These are phyloP conservation scores for Cerastis leucographa DNA, from an alignment of 2,888 invertebrate species.

Conservation along the genomic window DNA sequence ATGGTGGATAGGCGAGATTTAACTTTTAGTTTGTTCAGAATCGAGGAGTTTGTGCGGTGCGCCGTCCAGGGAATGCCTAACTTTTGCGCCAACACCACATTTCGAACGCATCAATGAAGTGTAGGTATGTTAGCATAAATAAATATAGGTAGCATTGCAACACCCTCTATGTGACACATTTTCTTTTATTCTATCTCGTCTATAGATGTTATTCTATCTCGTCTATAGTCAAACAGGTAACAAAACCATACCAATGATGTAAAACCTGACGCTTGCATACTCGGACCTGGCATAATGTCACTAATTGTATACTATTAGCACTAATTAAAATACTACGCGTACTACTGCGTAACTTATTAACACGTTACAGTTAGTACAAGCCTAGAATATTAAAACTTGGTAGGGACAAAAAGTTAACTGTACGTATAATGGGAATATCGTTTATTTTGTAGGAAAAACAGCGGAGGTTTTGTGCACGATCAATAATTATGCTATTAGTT, in stretches of 20 bases:
- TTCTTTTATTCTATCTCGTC: neutral
- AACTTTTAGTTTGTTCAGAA: too few species aligned
- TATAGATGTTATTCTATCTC: neutral
- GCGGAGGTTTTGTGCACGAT: too few species aligned
- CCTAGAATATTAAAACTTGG: slow-evolving; percentile 1
- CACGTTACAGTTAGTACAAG: slow-evolving; percentile 1
- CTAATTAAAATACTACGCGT: slow-evolving; percentile 33
- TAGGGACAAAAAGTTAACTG: neutral
- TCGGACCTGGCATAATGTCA: neutral
- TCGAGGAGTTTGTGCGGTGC: too few species aligned
- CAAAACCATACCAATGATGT: neutral
- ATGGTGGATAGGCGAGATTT: too few species aligned
- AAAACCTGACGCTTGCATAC: neutral
- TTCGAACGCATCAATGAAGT: too few species aligned
- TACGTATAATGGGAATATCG: neutral
- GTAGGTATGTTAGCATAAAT: neutral
- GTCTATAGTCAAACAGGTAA: neutral
- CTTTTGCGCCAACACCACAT: too few species aligned
- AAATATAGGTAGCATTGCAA: too few species aligned
- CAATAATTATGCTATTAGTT: too few species aligned
- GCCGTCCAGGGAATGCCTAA: too few species aligned
- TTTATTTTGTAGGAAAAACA: neutral
- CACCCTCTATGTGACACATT: neutral
- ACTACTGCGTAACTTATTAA: slow-evolving; percentile 10
- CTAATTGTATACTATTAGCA: slow-evolving; percentile 30